A percentile compares a stretch with the other conserved stretches of the same genome.
phyloP scores from a whole-genome alignment of 2,797 vertebrate species.

The Phoebastria nigripes region DNA sequence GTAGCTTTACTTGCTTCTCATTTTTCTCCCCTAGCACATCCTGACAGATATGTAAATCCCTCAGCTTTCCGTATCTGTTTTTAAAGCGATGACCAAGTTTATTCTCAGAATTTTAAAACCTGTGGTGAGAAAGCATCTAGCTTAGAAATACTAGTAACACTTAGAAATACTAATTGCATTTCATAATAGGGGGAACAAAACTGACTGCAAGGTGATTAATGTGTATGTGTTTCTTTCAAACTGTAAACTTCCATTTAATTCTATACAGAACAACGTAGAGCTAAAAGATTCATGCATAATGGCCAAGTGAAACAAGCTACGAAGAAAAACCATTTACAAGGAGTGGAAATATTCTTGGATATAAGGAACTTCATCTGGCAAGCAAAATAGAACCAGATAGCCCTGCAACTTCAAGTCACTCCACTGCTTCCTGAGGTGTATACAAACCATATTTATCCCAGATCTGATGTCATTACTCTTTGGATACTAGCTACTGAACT shows the following conservation, averaged over 20 bases:
- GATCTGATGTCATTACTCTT: neutral
- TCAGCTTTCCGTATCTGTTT: neutral
- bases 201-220: neutral
- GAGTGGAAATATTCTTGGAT: neutral
- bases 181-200: neutral
- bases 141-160: neutral
- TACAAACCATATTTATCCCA: neutral
- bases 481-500: neutral
- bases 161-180: neutral
- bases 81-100: neutral
- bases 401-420: neutral
- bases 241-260: neutral
- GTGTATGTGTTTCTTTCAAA: neutral
- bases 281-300: neutral
- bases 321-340: neutral
- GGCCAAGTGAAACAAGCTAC: neutral
- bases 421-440: neutral
- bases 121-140: neutral
- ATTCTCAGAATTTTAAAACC: neutral
- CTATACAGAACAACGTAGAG: neutral
- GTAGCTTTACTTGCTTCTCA: neutral
- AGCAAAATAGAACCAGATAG: neutral
- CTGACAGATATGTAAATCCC: neutral
- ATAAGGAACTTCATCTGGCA: neutral
- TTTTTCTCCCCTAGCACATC: neutral